phyloP scores from a whole-genome alignment of 2,888 invertebrate species.

The Heliothis peltigera region DNA sequence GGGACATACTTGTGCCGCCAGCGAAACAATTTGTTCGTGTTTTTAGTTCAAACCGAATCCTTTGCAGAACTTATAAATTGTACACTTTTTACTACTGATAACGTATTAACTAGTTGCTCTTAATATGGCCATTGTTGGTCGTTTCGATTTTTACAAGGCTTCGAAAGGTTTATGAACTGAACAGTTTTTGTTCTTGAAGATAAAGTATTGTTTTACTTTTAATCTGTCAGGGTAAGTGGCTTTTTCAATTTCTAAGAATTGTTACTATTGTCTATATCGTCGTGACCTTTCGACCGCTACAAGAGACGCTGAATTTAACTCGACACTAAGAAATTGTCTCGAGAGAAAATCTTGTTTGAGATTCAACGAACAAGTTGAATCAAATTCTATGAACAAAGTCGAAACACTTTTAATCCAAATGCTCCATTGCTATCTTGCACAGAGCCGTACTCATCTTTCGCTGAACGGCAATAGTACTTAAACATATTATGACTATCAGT shows the following conservation, averaged over 20 bases:
- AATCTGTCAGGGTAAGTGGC: background rate
- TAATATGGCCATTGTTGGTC: constrained; percentile 23
- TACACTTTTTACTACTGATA: constrained; percentile 31
- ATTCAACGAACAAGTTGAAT: constrained; percentile 2
- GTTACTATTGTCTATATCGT: background rate
- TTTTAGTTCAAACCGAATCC: constrained; percentile 66
- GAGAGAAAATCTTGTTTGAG: constrained; percentile 18
- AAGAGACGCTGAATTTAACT: background rate
- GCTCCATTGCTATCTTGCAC: too few relatives aligned
- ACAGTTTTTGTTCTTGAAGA: background rate
- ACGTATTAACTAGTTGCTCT: constrained; percentile 21
- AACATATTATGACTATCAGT: background rate
- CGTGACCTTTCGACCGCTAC: constrained; percentile 12
- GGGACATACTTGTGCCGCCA: constrained; percentile 60
- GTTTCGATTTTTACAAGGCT: background rate
- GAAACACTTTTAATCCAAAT: too few relatives aligned
- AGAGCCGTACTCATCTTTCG: too few relatives aligned
- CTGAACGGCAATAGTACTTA: background rate
- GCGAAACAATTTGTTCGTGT: constrained; percentile 67
- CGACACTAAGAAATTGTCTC: constrained; percentile 19
- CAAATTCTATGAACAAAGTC: too few relatives aligned
- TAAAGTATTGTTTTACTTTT: background rate
- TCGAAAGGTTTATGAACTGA: background rate
- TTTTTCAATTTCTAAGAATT: constrained; percentile 4
- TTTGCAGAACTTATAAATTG: constrained; percentile 67